phyloP scores from a whole-genome alignment of 2,797 vertebrate species.

The Hapalemur alaotrensis region DNA sequence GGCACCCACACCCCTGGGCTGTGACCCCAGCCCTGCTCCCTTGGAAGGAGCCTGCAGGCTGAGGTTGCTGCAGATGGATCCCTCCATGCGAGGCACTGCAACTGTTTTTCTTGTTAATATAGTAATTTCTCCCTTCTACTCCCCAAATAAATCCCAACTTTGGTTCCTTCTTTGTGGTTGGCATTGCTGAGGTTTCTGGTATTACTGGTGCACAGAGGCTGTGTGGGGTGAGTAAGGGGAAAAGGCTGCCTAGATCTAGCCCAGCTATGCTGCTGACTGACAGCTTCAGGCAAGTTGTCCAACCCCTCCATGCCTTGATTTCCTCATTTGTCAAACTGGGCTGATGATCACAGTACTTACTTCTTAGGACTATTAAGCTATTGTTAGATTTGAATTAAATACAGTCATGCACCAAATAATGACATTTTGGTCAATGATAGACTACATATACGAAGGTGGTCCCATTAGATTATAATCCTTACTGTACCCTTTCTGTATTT shows the following conservation, averaged over 20 bases:
- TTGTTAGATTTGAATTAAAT: not conserved
- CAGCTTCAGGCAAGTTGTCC: not conserved
- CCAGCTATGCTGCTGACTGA: not conserved
- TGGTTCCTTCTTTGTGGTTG: not conserved
- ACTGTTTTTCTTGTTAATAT: not conserved
- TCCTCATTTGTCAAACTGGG: not conserved
- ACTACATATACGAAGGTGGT: not conserved
- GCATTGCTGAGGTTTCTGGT: not conserved
- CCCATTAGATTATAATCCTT: not conserved
- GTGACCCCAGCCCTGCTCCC: not conserved
- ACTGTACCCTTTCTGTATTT: not conserved
- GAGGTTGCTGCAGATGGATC: not conserved
- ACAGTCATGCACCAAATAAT: not conserved
- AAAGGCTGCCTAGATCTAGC: not conserved
- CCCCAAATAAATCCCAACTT: not conserved
- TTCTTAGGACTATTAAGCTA: not conserved
- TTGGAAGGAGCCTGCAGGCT: not conserved
- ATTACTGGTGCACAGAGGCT: fast-evolving
- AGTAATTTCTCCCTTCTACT: not conserved
- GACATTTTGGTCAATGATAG: not conserved
- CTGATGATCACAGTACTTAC: not conserved
- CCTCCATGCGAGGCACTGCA: not conserved
- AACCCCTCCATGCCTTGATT: not conserved
- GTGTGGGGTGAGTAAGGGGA: too few relatives aligned
- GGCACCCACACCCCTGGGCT: not conserved